These are phyloP conservation scores for Dendrocincla fuliginosa DNA, from an alignment of 2,797 vertebrate species.

Conservation along the genomic window DNA sequence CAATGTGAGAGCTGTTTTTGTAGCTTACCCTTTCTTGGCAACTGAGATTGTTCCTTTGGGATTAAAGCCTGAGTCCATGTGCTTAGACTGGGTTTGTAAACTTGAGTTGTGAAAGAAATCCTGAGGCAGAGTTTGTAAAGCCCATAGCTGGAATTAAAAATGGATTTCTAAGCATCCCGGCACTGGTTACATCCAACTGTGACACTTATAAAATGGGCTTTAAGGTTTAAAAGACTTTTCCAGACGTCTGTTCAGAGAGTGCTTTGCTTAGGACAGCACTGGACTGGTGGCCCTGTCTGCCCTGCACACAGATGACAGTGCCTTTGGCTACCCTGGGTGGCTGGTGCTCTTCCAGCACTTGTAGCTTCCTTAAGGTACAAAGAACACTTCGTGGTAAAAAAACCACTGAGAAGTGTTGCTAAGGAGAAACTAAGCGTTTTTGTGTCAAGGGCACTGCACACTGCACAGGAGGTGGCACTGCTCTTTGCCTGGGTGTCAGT, in stretches of 20 bases:
- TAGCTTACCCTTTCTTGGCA: background rate
- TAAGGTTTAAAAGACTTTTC: background rate
- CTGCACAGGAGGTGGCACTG: accelerated
- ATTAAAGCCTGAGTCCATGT: background rate
- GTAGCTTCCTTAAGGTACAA: background rate
- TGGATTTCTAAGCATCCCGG: background rate
- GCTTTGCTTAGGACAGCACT: background rate
- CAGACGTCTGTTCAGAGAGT: background rate
- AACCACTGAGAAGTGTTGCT: background rate
- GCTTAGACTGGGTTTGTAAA: background rate
- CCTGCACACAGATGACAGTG: background rate
- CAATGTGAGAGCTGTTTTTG: background rate
- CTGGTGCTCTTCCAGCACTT: background rate
- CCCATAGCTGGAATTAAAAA: background rate
- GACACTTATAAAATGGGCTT: background rate
- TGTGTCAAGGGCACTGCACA: accelerated
- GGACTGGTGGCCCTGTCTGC: background rate
- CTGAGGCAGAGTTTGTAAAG: background rate
- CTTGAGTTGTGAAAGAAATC: background rate
- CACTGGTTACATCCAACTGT: background rate
- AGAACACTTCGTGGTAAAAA: background rate
- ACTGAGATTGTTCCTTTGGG: background rate
- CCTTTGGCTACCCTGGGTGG: background rate
- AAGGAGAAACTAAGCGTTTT: background rate
- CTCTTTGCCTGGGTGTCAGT: background rate